Evolutionary conservation across 2,888 invertebrate species (phyloP).

Genomic region (Sesia apiformis): DNA sequence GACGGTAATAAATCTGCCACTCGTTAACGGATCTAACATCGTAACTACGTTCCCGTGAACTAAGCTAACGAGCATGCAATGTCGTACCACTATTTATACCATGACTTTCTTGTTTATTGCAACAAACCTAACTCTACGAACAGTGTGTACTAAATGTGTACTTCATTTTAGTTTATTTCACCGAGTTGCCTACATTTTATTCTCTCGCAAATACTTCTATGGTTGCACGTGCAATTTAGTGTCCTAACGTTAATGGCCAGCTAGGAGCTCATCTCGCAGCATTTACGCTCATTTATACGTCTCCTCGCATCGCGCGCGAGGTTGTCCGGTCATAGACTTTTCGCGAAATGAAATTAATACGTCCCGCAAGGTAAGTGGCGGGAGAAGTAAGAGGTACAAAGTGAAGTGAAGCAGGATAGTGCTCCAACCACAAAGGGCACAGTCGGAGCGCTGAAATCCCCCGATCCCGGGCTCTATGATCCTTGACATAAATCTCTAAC

Average conservation of each 20-base stretch:
- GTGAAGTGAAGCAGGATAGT: constrained; percentile 68
- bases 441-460: constrained; percentile 68
- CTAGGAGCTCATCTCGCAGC: not conserved
- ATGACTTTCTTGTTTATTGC: constrained; percentile 13
- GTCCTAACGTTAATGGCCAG: not conserved
- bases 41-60: constrained; percentile 25
- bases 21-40: constrained; percentile 39
- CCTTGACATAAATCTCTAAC: constrained; percentile 75
- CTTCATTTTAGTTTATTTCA: not conserved
- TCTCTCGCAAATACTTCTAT: not conserved
- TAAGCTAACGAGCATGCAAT: constrained; percentile 36
- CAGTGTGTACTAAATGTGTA: not conserved
- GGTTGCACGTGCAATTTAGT: not conserved
- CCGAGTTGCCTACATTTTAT: not conserved
- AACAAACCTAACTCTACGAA: not conserved
- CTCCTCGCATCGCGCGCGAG: constrained; percentile 9
- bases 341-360: constrained; percentile 67
- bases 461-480: constrained; percentile 68
- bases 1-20: constrained; percentile 37
- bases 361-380: constrained; percentile 66
- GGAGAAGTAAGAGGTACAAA: constrained; percentile 61
- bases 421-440: constrained; percentile 70
- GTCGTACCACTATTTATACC: constrained; percentile 15
- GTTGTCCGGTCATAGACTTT: constrained; percentile 32
- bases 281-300: not conserved